Percentiles rank a stretch among this genome's conserved stretches.
Conservation (phyloP, 2,113 vertebrate genomes). For the Murina feae region DNA sequence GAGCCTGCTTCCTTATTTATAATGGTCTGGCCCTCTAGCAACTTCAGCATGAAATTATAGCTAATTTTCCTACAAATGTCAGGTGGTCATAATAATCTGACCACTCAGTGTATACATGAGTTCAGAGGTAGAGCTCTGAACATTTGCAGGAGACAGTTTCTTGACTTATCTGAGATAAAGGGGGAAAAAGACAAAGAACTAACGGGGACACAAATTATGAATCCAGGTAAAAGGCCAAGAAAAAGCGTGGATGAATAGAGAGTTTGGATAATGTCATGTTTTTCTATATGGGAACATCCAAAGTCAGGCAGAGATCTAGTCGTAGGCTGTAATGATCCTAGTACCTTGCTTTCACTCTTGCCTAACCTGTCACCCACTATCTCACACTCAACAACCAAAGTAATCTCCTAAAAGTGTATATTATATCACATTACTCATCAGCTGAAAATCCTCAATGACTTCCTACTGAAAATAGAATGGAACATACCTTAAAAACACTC, state of each 20-base stretch:
- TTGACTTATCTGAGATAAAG: not conserved
- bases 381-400: not conserved
- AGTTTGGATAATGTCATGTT: not conserved
- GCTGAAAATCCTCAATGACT: not conserved
- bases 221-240: not conserved
- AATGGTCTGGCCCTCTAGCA: too few species aligned
- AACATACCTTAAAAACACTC: not conserved
- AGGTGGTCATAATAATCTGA: too few species aligned
- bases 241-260: not conserved
- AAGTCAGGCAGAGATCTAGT: not conserved
- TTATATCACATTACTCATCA: not conserved
- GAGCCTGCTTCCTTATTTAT: too few species aligned
- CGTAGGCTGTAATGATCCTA: not conserved
- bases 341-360: not conserved
- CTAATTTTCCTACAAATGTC: too few species aligned
- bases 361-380: not conserved
- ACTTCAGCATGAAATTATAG: too few species aligned
- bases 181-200: not conserved
- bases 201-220: not conserved
- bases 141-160: not conserved
- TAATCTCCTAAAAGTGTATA: not conserved
- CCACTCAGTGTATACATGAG: too few species aligned
- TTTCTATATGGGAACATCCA: not conserved
- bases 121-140: not conserved
- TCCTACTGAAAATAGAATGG: not conserved